Percentiles rank a stretch among this genome's conserved stretches.
phyloP scores from a whole-genome alignment of 2,113 vertebrate genomes.

The Miniopterus natalensis region DNA sequence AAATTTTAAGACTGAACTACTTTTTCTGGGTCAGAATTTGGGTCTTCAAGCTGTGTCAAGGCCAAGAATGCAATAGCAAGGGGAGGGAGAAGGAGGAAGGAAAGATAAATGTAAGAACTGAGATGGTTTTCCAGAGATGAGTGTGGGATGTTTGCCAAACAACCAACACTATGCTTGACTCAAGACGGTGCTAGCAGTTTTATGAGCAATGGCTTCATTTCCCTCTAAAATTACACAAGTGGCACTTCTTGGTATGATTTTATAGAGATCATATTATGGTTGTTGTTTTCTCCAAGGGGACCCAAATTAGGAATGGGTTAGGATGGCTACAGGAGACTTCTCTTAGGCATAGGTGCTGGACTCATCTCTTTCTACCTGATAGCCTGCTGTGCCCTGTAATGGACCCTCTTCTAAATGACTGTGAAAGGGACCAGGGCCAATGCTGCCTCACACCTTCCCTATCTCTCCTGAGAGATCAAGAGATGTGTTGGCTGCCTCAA shows the following conservation, averaged over 20 bases:
- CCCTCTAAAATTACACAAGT: constrained; percentile 72
- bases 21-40: constrained; percentile 42
- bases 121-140: constrained; percentile 52
- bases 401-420: not conserved
- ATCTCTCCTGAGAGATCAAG: not conserved
- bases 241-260: constrained; percentile 68
- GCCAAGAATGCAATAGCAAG: not conserved
- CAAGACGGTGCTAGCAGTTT: constrained; percentile 65
- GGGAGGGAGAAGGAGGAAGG: not conserved
- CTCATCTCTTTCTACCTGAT: not conserved
- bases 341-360: not conserved
- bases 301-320: constrained; percentile 47
- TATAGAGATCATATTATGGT: constrained; percentile 49
- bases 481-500: not conserved
- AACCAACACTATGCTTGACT: constrained; percentile 33
- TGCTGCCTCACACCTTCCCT: not conserved
- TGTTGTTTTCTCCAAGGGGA: constrained; percentile 58
- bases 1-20: not conserved
- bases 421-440: not conserved
- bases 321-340: constrained; percentile 41
- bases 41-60: constrained; percentile 18
- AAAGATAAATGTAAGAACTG: not conserved
- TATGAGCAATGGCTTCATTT: constrained; percentile 81
- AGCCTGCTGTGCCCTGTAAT: not conserved
- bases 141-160: constrained; percentile 49